Conservation (phyloP, 1,140 invertebrate genomes). For the Drosophila rufa region DNA sequence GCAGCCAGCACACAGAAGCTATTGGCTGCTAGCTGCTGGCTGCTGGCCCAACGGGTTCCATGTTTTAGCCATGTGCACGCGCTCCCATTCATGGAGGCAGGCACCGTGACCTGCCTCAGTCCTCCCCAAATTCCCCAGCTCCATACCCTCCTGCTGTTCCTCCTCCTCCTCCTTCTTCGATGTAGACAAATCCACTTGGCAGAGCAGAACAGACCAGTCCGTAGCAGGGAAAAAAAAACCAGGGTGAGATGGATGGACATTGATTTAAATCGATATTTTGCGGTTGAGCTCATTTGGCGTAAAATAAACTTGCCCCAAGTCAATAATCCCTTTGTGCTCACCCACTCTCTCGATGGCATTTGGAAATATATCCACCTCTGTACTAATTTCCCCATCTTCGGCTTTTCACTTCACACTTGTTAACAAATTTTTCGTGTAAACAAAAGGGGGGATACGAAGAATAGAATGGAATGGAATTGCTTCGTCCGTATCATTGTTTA, state of each 20-base stretch:
- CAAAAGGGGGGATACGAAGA: slow-evolving; percentile 15
- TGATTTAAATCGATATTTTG: slow-evolving; percentile 83
- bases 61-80: slow-evolving; percentile 63
- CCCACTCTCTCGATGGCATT: slow-evolving; percentile 37
- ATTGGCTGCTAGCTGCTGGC: neutral
- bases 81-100: slow-evolving; percentile 75
- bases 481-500: slow-evolving; percentile 49
- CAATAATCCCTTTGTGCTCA: slow-evolving; percentile 76
- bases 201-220: slow-evolving; percentile 30
- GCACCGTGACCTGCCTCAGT: slow-evolving; percentile 65
- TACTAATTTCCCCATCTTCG: slow-evolving; percentile 30
- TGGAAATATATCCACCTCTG: slow-evolving; percentile 30
- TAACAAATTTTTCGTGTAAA: slow-evolving; percentile 75
- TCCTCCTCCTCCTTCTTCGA: slow-evolving; percentile 10
- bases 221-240: neutral
- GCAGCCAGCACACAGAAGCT: slow-evolving; percentile 34
- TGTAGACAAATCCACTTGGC: slow-evolving; percentile 64
- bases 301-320: slow-evolving; percentile 79
- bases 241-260: slow-evolving; percentile 58
- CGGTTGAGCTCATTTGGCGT: slow-evolving; percentile 79
- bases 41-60: slow-evolving; percentile 13
- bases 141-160: neutral
- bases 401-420: slow-evolving; percentile 73
- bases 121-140: neutral
- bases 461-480: slow-evolving; percentile 42